These are phyloP conservation scores for Coendou prehensilis DNA, from an alignment of 2,797 vertebrate genomes.

Conservation along the genomic window DNA sequence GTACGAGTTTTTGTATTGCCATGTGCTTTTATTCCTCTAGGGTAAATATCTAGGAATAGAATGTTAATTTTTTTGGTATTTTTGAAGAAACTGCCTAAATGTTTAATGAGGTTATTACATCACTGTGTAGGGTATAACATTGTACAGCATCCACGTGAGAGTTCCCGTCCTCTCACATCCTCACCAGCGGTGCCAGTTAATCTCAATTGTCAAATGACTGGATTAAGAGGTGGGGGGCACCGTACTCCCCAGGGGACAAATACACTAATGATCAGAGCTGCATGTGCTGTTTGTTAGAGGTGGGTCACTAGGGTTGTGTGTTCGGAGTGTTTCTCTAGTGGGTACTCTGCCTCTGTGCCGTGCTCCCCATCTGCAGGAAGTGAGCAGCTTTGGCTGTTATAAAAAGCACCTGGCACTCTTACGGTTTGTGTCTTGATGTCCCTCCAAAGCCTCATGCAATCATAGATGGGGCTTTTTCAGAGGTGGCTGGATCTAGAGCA, in stretches of 20 bases:
- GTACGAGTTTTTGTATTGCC: not conserved
- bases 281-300: not conserved
- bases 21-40: not conserved
- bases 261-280: not conserved
- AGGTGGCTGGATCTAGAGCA: not conserved
- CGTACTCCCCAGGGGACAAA: not conserved
- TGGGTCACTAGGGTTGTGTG: not conserved
- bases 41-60: not conserved
- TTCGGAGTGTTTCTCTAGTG: not conserved
- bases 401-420: not conserved
- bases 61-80: not conserved
- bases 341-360: not conserved
- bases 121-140: not conserved
- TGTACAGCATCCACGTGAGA: not conserved
- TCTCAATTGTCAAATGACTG: not conserved
- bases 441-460: not conserved
- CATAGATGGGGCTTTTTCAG: not conserved
- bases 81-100: not conserved
- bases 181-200: not conserved
- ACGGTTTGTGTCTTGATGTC: not conserved
- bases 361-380: not conserved
- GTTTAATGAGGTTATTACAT: not conserved
- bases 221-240: not conserved
- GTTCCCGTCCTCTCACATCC: not conserved
- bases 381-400: not conserved